phyloP scores from a whole-genome alignment of 2,113 vertebrate species.

The Callopanchax toddi region DNA sequence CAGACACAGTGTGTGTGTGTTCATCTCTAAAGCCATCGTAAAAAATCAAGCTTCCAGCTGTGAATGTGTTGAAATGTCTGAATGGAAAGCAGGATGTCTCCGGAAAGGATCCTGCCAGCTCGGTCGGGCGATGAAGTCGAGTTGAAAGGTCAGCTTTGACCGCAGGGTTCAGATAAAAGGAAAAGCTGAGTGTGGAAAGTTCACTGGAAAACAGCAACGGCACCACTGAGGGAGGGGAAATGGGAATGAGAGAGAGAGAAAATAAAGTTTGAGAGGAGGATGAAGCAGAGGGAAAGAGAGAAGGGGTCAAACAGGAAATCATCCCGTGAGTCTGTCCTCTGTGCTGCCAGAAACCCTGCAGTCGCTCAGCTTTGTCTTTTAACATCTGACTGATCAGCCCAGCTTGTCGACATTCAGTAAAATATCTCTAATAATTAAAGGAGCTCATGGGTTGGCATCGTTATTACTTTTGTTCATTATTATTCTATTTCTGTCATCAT shows the following conservation, averaged over 20 bases:
- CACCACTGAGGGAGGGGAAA: neutral
- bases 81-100: constrained; percentile 14
- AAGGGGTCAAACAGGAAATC: constrained; percentile 44
- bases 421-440: no score
- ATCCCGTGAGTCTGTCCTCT: constrained; percentile 29
- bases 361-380: constrained; percentile 25
- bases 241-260: constrained; percentile 17
- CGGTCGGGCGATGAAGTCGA: constrained; percentile 1
- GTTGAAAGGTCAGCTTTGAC: constrained; percentile 24
- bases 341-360: no score
- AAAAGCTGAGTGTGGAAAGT: constrained; percentile 33
- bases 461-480: no score
- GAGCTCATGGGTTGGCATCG: no score
- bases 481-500: no score
- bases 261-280: neutral
- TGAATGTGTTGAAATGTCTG: neutral
- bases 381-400: neutral
- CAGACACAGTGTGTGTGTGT: neutral
- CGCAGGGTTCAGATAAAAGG: constrained; percentile 13
- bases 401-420: no score
- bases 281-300: constrained; percentile 17
- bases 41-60: neutral
- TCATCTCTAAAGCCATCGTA: no score
- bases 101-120: constrained; percentile 1
- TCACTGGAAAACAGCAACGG: neutral